Evolutionary conservation across 1,140 invertebrate genomes (phyloP).

Genomic region (Lordiphosa mommai): DNA sequence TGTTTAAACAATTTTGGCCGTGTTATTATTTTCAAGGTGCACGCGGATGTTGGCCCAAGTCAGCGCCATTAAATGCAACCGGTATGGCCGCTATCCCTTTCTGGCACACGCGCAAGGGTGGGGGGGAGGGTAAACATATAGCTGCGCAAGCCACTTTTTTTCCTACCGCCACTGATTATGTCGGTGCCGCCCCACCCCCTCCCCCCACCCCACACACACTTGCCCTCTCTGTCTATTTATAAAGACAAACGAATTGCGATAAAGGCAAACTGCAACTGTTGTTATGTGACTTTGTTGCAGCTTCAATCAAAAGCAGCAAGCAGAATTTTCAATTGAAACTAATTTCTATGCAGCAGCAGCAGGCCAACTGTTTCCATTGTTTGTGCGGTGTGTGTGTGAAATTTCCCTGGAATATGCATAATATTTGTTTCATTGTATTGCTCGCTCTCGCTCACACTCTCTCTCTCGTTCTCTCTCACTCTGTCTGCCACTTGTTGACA

Average conservation of each 20-base stretch:
- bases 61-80: conserved; percentile 62
- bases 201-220: conserved; percentile 6
- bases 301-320: conserved; percentile 29
- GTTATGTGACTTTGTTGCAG: conserved; percentile 1
- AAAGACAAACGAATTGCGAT: conserved; percentile 27
- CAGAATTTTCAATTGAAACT: conserved; percentile 57
- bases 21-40: conserved; percentile 65
- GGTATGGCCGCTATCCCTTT: conserved; percentile 44
- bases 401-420: conserved; percentile 61
- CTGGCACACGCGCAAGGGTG: neutral
- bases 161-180: conserved; percentile 49
- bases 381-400: conserved; percentile 10
- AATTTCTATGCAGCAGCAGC: conserved; percentile 42
- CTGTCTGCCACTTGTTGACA: conserved; percentile 59
- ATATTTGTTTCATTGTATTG: conserved; percentile 49
- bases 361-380: conserved; percentile 11
- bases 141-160: conserved; percentile 60
- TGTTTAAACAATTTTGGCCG: conserved; percentile 73
- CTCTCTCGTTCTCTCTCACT: conserved; percentile 23
- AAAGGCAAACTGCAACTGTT: conserved; percentile 10
- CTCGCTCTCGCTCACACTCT: conserved; percentile 21
- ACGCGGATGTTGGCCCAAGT: conserved; percentile 45
- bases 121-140: conserved; percentile 29
- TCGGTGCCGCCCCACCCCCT: conserved; percentile 11
- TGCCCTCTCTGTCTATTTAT: conserved; percentile 41